These are phyloP conservation scores for Heliconius nattereri DNA, from an alignment of 1,140 invertebrate genomes.

Conservation along the genomic window DNA sequence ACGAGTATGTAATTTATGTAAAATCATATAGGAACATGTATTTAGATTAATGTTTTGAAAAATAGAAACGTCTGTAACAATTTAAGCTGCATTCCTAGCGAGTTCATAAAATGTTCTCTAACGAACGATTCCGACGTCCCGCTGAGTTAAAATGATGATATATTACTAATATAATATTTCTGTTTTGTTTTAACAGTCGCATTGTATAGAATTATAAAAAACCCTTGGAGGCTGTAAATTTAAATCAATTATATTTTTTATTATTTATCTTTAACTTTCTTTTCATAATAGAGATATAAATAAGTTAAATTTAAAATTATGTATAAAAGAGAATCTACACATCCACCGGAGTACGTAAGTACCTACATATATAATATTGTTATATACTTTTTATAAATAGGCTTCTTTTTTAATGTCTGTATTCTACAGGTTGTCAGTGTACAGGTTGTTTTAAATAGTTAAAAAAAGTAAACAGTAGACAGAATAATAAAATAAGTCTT, in stretches of 20 bases:
- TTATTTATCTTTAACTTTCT: background rate
- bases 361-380: too few species aligned
- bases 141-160: slow-evolving; percentile 73
- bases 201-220: background rate
- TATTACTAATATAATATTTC: slow-evolving; percentile 60
- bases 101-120: slow-evolving; percentile 76
- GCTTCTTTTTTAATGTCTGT: too few species aligned
- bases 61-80: slow-evolving; percentile 35
- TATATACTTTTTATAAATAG: too few species aligned
- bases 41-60: slow-evolving; percentile 27
- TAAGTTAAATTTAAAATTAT: background rate
- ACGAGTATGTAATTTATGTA: slow-evolving; percentile 2
- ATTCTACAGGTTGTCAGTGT: too few species aligned
- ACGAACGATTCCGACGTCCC: slow-evolving; percentile 64
- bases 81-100: slow-evolving; percentile 64
- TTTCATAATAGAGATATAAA: background rate
- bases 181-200: slow-evolving; percentile 49
- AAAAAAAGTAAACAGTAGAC: background rate
- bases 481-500: slow-evolving; percentile 77
- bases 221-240: background rate
- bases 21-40: slow-evolving; percentile 13
- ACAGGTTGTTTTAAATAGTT: too few species aligned
- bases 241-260: background rate
- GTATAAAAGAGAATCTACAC: too few species aligned
- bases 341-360: too few species aligned